Conservation (phyloP, 2,888 invertebrate species). For the Allophyes oxyacanthae region DNA sequence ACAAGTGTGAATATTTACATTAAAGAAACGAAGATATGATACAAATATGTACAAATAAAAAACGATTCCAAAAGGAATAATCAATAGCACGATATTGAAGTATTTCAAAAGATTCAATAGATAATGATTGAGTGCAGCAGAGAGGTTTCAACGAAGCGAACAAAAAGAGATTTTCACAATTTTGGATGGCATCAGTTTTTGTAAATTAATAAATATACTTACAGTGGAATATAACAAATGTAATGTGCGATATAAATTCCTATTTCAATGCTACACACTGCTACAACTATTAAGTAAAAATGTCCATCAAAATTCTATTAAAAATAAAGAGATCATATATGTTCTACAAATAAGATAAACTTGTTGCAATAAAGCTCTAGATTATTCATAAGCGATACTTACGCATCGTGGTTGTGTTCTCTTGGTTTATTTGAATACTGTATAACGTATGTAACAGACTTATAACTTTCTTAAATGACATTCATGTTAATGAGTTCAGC, state of each 20-base stretch:
- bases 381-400: slow-evolving; percentile 75
- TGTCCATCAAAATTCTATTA: slow-evolving; percentile 88
- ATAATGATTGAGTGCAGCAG: slow-evolving; percentile 47
- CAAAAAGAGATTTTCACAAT: slow-evolving; percentile 59
- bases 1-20: slow-evolving; percentile 63
- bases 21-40: slow-evolving; percentile 64
- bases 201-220: slow-evolving; percentile 63
- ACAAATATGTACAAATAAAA: slow-evolving; percentile 82
- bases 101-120: slow-evolving; percentile 43
- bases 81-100: slow-evolving; percentile 52
- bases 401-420: slow-evolving; percentile 67
- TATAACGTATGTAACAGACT: slow-evolving; percentile 40
- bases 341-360: slow-evolving; percentile 85
- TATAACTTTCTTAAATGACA: slow-evolving; percentile 5
- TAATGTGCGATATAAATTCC: slow-evolving; percentile 76
- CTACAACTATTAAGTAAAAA: slow-evolving; percentile 88
- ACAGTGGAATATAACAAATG: slow-evolving; percentile 69
- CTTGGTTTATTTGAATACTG: slow-evolving; percentile 73
- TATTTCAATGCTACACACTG: slow-evolving; percentile 78
- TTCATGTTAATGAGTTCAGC: not conserved
- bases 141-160: slow-evolving; percentile 72
- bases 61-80: slow-evolving; percentile 62
- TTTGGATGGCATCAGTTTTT: slow-evolving; percentile 76
- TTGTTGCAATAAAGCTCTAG: slow-evolving; percentile 84
- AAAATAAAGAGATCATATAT: slow-evolving; percentile 87